These are phyloP conservation scores for Maniola jurtina DNA, from an alignment of 1,140 invertebrate species.

Conservation along the genomic window DNA sequence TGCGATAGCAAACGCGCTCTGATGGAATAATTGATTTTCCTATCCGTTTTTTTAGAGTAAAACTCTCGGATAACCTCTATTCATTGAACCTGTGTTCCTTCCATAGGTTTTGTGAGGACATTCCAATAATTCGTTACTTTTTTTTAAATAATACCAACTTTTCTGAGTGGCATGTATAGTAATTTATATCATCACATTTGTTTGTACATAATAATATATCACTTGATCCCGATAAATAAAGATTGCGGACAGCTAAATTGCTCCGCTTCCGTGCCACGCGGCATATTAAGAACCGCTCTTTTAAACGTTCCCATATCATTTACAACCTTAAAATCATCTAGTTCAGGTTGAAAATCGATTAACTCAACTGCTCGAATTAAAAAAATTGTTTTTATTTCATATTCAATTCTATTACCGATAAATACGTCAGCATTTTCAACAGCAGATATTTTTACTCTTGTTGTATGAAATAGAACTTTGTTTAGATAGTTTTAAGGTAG, in stretches of 20 bases:
- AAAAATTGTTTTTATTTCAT: conserved; percentile 38
- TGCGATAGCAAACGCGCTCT: no score
- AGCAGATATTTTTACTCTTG: conserved; percentile 16
- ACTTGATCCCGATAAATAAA: conserved; percentile 59
- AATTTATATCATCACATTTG: conserved; percentile 57
- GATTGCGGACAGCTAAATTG: conserved; percentile 64
- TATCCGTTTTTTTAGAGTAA: no score
- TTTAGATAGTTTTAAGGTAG: conserved; percentile 23
- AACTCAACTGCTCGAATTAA: conserved; percentile 13
- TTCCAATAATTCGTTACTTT: no score
- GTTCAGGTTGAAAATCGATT: conserved; percentile 35
- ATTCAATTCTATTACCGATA: conserved; percentile 53
- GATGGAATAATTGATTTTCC: no score
- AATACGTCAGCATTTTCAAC: conserved; percentile 54
- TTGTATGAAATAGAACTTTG: conserved; percentile 36
- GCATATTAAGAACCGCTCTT: conserved; percentile 38
- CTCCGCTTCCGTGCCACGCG: conserved; percentile 56
- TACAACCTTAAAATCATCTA: conserved; percentile 31
- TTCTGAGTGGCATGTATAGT: no score
- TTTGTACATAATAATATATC: conserved; percentile 59
- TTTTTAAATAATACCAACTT: no score
- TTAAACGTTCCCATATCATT: conserved; percentile 22
- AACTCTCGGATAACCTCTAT: no score
- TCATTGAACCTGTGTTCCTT: no score
- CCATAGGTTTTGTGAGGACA: no score